phyloP scores from a whole-genome alignment of 2,113 vertebrate species.

The Mionectes macconnelli region DNA sequence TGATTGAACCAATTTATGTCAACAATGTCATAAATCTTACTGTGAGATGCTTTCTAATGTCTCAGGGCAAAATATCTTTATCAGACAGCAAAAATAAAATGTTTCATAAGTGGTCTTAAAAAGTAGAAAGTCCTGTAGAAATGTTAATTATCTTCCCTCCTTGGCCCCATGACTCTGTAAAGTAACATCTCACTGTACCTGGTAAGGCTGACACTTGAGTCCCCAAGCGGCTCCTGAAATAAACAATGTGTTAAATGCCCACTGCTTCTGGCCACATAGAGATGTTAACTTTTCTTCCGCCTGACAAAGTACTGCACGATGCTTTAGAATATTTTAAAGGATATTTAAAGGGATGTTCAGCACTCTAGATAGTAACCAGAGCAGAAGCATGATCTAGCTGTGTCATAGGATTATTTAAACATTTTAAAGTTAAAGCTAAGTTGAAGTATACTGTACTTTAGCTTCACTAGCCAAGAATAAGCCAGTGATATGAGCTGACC shows the following conservation, averaged over 20 bases:
- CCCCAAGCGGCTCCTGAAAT: neutral
- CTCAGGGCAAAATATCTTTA: neutral
- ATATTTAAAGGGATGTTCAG: neutral
- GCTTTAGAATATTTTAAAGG: neutral
- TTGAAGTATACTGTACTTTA: neutral
- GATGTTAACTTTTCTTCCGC: neutral
- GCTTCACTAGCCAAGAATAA: neutral
- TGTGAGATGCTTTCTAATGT: neutral
- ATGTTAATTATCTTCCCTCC: neutral
- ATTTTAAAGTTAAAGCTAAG: neutral
- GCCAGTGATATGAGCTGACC: neutral
- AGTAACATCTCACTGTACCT: neutral
- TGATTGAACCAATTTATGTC: neutral
- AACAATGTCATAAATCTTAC: neutral
- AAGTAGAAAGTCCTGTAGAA: neutral
- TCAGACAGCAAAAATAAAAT: neutral
- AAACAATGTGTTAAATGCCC: neutral
- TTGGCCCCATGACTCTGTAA: rapidly evolving
- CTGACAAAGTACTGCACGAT: neutral
- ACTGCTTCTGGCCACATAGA: neutral
- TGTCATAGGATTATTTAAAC: neutral
- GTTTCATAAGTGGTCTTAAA: neutral
- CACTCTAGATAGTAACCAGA: neutral
- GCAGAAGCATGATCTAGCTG: neutral
- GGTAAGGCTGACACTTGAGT: neutral